Evolutionary conservation across 1,140 invertebrate genomes (phyloP), one percentile per base, ranked within the genome.

Genomic region (Nylanderia fulva): DNA sequence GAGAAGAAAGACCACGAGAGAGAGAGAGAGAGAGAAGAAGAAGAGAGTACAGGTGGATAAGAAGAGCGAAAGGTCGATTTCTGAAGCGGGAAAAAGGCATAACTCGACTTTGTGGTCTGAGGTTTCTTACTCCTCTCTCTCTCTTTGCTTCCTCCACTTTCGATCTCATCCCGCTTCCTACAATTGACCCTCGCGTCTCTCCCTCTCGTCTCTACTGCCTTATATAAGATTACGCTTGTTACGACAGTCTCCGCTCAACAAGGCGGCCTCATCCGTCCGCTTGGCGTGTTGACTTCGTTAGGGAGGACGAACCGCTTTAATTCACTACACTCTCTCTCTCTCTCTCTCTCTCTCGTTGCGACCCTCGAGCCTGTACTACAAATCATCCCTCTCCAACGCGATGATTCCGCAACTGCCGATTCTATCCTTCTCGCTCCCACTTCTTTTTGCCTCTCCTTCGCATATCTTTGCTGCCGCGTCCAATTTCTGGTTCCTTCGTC

Each of bases 211-310:
- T 5, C 52, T 29, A 27, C 76, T 86, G 91, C 92, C 91, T 93
- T 93, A 91, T 93, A 93, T 90, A 90, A 94, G 92, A 94, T 94
- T 94, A 94, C 90, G 90, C 92, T 94, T 93, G 92, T 94, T 94
- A 93, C 92, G 91, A 91, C 90, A 90, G 91, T 92, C 91, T 93
- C 86, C 91, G 88, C 82, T 86, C 86, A 85, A 86, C 75, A 86
- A 83, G 80, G 83, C 91, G 80, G 85, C 88, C 84, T 84, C 88
- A 83, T 90, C 88, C 87, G 86, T 84, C 76, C 85, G 86, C 77
- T 76, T 79, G 90, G 85, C 83, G 87, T 92, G 91, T 92, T 94
- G 92, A 94, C 92, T 93, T 94, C 92, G 92, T 94, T 94, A 94
- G 89, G 87, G 75, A 91, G 89, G 87, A 92, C 91, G 92, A 92